Conservation (phyloP, 2,888 invertebrate genomes). For the Phengaris arion region DNA sequence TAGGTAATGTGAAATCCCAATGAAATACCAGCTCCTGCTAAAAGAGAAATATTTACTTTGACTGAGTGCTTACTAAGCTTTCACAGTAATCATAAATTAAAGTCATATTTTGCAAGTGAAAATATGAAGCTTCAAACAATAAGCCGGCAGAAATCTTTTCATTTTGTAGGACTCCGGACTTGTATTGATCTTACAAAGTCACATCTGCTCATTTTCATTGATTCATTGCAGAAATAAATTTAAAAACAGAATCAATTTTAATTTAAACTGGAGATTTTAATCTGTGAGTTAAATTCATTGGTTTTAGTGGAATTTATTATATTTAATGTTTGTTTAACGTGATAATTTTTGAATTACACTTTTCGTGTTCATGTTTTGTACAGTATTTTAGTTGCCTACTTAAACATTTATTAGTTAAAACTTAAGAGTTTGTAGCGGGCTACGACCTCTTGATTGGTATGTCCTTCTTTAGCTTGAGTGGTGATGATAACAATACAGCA, state of each 20-base stretch:
- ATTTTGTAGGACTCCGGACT: conserved; percentile 12
- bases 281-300: not conserved
- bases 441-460: no score
- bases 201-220: conserved; percentile 23
- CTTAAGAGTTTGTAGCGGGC: no score
- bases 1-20: no score
- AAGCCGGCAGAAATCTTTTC: conserved; percentile 15
- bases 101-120: conserved; percentile 65
- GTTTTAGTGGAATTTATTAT: no score
- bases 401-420: no score
- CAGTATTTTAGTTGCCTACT: no score
- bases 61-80: not conserved
- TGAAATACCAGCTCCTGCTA: conserved; percentile 33
- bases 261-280: not conserved
- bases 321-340: not conserved
- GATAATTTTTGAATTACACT: no score
- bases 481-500: no score
- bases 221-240: conserved; percentile 7
- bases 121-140: conserved; percentile 70
- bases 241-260: not conserved
- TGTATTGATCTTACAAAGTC: conserved; percentile 24
- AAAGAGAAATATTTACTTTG: conserved; percentile 25
- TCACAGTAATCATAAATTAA: conserved; percentile 43
- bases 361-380: no score
- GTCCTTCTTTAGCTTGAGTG: no score